These are phyloP conservation scores for Coleophora flavipennella DNA, from an alignment of 2,888 invertebrate species.

Conservation along the genomic window DNA sequence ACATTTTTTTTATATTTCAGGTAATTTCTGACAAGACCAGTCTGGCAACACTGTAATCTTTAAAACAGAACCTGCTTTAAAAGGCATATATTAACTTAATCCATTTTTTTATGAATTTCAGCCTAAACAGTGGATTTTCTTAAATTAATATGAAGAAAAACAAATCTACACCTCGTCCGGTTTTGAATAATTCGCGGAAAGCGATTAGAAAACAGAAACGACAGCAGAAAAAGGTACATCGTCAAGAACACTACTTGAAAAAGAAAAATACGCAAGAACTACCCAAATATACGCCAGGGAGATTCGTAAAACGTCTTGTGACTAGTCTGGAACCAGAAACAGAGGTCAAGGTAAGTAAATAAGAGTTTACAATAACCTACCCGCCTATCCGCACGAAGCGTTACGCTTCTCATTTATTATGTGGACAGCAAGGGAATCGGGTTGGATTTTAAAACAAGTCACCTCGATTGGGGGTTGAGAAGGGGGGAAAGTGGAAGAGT, in stretches of 20 bases:
- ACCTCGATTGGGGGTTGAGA: too few relatives aligned
- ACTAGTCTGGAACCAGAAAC: conserved; percentile 22
- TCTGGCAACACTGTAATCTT: too few relatives aligned
- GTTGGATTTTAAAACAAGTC: too few relatives aligned
- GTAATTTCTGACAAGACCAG: too few relatives aligned
- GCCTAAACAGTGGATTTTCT: not conserved
- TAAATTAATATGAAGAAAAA: conserved; percentile 34
- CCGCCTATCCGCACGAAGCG: too few relatives aligned
- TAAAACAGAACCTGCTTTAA: too few relatives aligned
- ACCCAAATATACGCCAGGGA: conserved; percentile 33
- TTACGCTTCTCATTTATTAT: too few relatives aligned
- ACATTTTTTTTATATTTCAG: too few relatives aligned
- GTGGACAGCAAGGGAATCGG: too few relatives aligned
- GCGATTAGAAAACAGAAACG: conserved; percentile 80
- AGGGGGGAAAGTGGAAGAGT: too few relatives aligned
- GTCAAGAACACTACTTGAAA: conserved; percentile 54
- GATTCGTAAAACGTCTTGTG: conserved; percentile 47
- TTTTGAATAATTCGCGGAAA: conserved; percentile 71
- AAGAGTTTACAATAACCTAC: too few relatives aligned
- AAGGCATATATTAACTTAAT: too few relatives aligned
- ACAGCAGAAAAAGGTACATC: conserved; percentile 76
- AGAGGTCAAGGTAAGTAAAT: conserved; percentile 1
- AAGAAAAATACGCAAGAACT: conserved; percentile 33
- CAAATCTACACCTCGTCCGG: conserved; percentile 28
- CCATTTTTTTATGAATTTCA: not conserved